A percentile compares a stretch with the other conserved stretches of the same genome.
These are phyloP conservation scores for Carapus acus DNA, from an alignment of 2,797 vertebrate species.

Conservation along the genomic window DNA sequence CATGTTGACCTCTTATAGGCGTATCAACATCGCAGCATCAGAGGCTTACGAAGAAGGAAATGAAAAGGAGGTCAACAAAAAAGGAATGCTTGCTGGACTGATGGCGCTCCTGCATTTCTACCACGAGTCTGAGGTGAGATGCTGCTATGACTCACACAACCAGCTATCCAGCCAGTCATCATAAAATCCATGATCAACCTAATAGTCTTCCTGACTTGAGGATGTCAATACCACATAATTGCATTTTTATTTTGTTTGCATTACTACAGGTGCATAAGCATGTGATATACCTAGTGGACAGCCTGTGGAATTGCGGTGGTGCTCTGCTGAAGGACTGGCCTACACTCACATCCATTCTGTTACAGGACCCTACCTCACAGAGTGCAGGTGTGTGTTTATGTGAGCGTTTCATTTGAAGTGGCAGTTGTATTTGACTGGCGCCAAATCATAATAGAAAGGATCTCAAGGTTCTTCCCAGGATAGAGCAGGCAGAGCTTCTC, in stretches of 20 bases:
- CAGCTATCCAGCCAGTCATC: too few species aligned
- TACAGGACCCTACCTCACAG: slow-evolving; percentile 61
- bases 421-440: too few species aligned
- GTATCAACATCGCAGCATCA: slow-evolving; percentile 58
- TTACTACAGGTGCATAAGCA: slow-evolving; percentile 79
- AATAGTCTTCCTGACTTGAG: too few species aligned
- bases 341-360: slow-evolving; percentile 76
- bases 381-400: slow-evolving; percentile 46
- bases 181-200: too few species aligned
- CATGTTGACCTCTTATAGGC: slow-evolving; percentile 57
- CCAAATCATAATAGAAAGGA: too few species aligned
- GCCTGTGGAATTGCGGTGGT: slow-evolving; percentile 86
- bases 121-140: slow-evolving; percentile 77
- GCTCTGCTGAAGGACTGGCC: slow-evolving; percentile 86
- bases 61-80: slow-evolving; percentile 55
- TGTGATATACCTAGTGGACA: slow-evolving; percentile 86
- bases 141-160: background rate
- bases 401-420: too few species aligned
- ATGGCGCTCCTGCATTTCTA: slow-evolving; percentile 79
- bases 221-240: background rate
- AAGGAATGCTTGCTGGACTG: slow-evolving; percentile 55
- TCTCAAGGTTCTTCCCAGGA: too few species aligned
- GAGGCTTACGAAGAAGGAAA: slow-evolving; percentile 44
- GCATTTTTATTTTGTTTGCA: slow-evolving; percentile 1
- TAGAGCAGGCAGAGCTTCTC: too few species aligned